Conservation (phyloP, 2,888 invertebrate species). For the Kryphioiulus occultus region DNA sequence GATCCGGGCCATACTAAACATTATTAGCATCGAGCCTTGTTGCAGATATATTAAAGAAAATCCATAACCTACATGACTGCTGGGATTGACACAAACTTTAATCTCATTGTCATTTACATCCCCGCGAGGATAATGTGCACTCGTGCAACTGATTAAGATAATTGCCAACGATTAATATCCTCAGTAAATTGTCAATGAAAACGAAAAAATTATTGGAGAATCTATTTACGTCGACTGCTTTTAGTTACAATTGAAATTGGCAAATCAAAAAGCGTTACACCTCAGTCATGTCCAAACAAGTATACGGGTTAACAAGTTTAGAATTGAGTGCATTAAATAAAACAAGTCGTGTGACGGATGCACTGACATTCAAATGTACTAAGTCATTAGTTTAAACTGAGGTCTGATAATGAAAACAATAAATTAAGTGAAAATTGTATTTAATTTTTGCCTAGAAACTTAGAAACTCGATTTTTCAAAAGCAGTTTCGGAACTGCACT, state of each 20-base stretch:
- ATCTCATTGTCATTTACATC: background rate
- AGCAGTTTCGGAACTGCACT: too few relatives aligned
- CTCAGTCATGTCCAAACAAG: too few relatives aligned
- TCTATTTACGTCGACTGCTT: background rate
- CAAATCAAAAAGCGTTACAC: background rate
- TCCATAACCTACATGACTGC: background rate
- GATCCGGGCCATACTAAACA: background rate
- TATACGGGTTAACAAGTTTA: background rate
- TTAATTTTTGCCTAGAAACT: too few relatives aligned
- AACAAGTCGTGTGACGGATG: too few relatives aligned
- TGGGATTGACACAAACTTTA: background rate
- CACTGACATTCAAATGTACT: too few relatives aligned
- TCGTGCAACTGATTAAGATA: background rate
- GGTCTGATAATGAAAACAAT: too few relatives aligned
- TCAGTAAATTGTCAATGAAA: background rate
- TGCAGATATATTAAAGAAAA: background rate
- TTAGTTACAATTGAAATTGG: background rate
- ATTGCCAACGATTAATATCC: background rate
- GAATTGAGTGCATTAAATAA: too few relatives aligned
- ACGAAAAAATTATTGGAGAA: background rate
- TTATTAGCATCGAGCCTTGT: background rate
- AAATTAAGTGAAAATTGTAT: too few relatives aligned
- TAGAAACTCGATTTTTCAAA: too few relatives aligned
- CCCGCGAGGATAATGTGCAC: background rate
- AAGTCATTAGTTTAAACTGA: too few relatives aligned